These are phyloP conservation scores for Echinops telfairi DNA, from an alignment of 2,113 vertebrate genomes.

Conservation along the genomic window DNA sequence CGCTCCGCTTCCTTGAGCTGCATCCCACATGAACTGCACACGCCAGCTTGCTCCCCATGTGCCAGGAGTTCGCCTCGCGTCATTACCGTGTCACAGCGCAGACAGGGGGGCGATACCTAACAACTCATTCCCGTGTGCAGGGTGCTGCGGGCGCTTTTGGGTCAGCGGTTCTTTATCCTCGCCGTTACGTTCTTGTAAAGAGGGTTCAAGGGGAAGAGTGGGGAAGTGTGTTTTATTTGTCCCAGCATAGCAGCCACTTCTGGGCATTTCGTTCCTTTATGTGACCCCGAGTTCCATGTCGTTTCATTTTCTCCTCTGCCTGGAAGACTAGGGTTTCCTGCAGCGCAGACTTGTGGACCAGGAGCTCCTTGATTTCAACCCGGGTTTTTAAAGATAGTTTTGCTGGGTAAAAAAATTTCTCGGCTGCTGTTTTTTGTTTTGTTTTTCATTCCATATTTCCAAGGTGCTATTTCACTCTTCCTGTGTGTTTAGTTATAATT, in stretches of 20 bases:
- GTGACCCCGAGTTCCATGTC: not conserved
- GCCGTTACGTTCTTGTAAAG: constrained; percentile 38
- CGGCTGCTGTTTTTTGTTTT: not conserved
- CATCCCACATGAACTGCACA: constrained; percentile 45
- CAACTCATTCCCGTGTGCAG: constrained; percentile 36
- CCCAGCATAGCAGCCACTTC: constrained; percentile 26
- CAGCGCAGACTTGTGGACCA: not conserved
- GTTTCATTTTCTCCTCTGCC: not conserved
- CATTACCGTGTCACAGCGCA: constrained; percentile 66
- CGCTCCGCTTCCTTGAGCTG: constrained; percentile 41
- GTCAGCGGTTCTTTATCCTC: not conserved
- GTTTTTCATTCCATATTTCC: not conserved
- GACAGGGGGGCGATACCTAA: constrained; percentile 61
- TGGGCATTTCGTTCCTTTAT: constrained; percentile 22
- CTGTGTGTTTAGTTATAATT: not conserved
- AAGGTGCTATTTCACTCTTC: not conserved
- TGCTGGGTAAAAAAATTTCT: constrained; percentile 55
- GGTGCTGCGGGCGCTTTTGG: constrained; percentile 41
- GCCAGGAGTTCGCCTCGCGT: constrained; percentile 61
- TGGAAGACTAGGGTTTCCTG: constrained; percentile 19
- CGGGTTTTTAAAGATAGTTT: constrained; percentile 60
- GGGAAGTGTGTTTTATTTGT: not conserved
- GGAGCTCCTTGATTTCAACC: constrained; percentile 22
- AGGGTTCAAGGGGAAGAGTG: constrained; percentile 40
- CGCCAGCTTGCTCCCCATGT: constrained; percentile 63